Percentiles rank a stretch among this genome's conserved stretches.
Evolutionary conservation across 2,113 vertebrate genomes (phyloP).

Genomic region (Herpetotheres cachinnans): DNA sequence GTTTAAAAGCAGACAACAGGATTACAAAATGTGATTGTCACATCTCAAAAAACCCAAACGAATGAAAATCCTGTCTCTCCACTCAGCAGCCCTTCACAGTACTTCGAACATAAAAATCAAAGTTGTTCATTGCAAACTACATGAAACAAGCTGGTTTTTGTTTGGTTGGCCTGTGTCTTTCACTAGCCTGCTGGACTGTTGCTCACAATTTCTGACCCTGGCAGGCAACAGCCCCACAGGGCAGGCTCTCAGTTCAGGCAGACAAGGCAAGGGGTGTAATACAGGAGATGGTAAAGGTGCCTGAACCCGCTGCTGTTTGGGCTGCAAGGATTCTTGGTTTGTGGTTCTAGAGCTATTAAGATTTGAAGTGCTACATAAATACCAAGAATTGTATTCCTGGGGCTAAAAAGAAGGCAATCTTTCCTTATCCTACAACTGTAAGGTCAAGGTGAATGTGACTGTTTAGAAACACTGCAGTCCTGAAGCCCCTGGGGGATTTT

Average conservation of each 20-base stretch:
- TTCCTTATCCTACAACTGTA: not conserved
- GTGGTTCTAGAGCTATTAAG: not conserved
- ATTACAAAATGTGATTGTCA: not conserved
- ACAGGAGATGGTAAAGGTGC: not conserved
- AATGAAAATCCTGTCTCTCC: not conserved
- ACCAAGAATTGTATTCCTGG: not conserved
- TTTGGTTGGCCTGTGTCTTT: not conserved
- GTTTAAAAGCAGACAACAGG: not conserved
- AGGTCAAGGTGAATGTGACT: constrained; percentile 37
- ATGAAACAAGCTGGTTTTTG: not conserved
- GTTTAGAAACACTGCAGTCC: constrained; percentile 6
- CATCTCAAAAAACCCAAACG: not conserved
- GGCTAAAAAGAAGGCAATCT: not conserved
- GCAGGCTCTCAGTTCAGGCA: not conserved
- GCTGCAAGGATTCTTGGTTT: not conserved
- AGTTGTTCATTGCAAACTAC: not conserved
- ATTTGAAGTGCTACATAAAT: not conserved
- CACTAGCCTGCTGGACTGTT: not conserved
- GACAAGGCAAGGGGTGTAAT: not conserved
- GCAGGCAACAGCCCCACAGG: not conserved
- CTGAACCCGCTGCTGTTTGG: not conserved
- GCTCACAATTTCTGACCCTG: not conserved
- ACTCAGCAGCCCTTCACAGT: not conserved
- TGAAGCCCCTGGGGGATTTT: constrained; percentile 19
- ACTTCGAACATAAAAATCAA: not conserved